phyloP scores from a whole-genome alignment of 2,888 invertebrate genomes.

The Idaea straminata region DNA sequence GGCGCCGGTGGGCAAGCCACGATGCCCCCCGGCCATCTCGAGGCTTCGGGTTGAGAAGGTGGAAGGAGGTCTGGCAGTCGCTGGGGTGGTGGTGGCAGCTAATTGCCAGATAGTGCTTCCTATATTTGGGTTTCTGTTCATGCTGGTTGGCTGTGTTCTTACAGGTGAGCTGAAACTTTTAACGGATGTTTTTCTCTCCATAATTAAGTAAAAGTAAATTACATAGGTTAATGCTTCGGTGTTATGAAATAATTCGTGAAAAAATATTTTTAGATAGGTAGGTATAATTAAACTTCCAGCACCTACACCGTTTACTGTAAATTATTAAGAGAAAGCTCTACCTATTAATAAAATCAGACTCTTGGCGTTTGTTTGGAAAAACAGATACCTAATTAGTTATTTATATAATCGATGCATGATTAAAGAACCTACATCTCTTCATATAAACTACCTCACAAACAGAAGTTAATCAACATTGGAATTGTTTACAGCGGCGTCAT shows the following conservation, averaged over 20 bases:
- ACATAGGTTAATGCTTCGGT: not conserved
- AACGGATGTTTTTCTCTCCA: not conserved
- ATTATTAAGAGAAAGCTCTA: not conserved
- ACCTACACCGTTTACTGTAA: not conserved
- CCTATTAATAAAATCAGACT: not conserved
- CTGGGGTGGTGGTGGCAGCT: conserved; percentile 87
- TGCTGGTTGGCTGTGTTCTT: conserved; percentile 87
- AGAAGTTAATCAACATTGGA: not conserved
- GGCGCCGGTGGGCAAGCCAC: conserved; percentile 72
- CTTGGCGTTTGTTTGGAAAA: not conserved
- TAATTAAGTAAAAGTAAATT: not conserved
- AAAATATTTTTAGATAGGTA: not conserved
- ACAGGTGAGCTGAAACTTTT: conserved; percentile 78
- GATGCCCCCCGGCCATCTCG: conserved; percentile 85
- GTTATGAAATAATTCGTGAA: not conserved
- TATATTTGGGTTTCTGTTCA: conserved; percentile 87
- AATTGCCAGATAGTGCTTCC: conserved; percentile 89
- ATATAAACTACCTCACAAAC: not conserved
- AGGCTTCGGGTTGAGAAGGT: conserved; percentile 87
- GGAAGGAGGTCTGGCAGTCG: conserved; percentile 87
- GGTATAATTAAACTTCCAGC: not conserved
- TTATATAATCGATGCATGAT: not conserved
- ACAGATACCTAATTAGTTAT: not conserved
- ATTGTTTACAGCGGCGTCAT: conserved; percentile 82
- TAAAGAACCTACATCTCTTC: not conserved